These are phyloP conservation scores for Merodon equestris DNA, from an alignment of 2,888 invertebrate species.

Conservation along the genomic window DNA sequence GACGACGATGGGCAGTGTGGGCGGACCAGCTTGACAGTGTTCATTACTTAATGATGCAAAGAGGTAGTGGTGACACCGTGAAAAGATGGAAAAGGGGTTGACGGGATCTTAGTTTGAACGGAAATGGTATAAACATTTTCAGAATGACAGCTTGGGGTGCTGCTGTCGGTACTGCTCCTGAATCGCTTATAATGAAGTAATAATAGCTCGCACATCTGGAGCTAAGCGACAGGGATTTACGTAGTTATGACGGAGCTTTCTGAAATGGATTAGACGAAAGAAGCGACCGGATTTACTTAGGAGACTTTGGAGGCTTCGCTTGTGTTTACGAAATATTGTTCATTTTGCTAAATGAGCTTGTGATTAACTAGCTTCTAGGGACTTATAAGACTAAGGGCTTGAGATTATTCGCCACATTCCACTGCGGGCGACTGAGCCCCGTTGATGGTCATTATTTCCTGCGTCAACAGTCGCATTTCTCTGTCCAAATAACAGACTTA, in stretches of 20 bases:
- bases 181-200: conserved; percentile 59
- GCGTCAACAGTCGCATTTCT: no score
- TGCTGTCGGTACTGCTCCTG: conserved; percentile 5
- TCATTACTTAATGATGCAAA: conserved; percentile 57
- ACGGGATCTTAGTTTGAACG: conserved; percentile 34
- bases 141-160: conserved; percentile 8
- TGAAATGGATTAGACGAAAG: no score
- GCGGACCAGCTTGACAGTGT: conserved; percentile 33
- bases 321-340: no score
- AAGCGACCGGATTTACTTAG: no score
- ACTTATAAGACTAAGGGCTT: no score
- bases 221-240: conserved; percentile 25
- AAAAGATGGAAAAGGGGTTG: conserved; percentile 43
- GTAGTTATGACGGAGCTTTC: neutral
- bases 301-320: no score
- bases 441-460: no score
- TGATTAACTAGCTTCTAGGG: no score
- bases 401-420: no score
- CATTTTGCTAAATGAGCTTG: no score
- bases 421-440: no score
- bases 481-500: no score
- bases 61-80: conserved; percentile 23
- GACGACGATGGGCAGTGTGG: conserved; percentile 4
- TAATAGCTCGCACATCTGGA: conserved; percentile 64
- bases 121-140: conserved; percentile 53